Evolutionary conservation across 2,113 vertebrate genomes (phyloP).

Genomic region (Aldabrachelys gigantea): DNA sequence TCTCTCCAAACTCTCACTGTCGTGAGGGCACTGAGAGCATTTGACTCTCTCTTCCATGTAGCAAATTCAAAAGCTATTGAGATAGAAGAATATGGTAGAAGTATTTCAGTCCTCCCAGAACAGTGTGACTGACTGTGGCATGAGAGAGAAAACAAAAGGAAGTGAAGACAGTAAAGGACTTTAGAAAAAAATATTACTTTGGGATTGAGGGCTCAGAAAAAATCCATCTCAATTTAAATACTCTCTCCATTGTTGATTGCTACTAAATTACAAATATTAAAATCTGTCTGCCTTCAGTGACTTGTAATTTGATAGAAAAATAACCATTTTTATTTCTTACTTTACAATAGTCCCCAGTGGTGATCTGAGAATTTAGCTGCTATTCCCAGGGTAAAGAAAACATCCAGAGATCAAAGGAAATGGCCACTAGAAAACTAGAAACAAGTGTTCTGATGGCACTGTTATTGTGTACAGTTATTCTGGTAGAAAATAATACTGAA

Average conservation of each 20-base stretch:
- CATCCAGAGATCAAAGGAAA: neutral
- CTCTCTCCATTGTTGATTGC: neutral
- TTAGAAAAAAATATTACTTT: neutral
- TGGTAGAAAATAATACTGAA: neutral
- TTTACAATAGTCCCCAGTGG: neutral
- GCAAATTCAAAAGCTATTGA: neutral
- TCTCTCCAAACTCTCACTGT: neutral
- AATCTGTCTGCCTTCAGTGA: neutral
- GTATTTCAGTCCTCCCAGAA: neutral
- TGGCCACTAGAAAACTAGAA: neutral
- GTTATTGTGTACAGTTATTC: neutral
- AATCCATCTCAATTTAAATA: neutral
- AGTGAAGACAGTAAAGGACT: neutral
- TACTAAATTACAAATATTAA: neutral
- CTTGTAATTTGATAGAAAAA: neutral
- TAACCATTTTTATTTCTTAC: neutral
- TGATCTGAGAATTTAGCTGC: neutral
- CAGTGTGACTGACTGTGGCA: neutral
- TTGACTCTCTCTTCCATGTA: neutral
- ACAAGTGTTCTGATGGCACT: neutral
- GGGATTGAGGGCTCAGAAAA: neutral
- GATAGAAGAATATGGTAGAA: neutral
- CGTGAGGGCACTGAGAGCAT: neutral
- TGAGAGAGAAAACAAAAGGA: neutral
- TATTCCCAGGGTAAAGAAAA: neutral